Evolutionary conservation across 2,113 vertebrate species (phyloP).

Genomic region (Gasterosteus aculeatus): DNA sequence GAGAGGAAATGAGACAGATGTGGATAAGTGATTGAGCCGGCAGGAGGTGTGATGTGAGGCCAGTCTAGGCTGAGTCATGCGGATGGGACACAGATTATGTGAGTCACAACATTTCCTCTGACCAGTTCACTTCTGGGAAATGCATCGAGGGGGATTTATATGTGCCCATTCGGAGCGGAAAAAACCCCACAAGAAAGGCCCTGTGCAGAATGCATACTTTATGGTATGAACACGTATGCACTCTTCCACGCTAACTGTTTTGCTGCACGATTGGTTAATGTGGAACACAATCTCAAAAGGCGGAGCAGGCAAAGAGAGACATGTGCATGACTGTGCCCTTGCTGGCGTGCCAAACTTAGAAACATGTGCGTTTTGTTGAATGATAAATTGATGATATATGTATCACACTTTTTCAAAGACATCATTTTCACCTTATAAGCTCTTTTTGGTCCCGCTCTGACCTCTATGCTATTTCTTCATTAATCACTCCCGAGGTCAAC

Average conservation of each 20-base stretch:
- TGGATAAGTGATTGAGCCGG: constrained; percentile 72
- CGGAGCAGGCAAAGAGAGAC: constrained; percentile 22
- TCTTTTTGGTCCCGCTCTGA: constrained; percentile 43
- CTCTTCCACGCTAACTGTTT: constrained; percentile 36
- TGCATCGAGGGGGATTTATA: constrained; percentile 72
- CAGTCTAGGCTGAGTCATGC: constrained; percentile 75
- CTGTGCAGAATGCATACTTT: constrained; percentile 23
- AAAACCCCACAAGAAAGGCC: constrained; percentile 29
- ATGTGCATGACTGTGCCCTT: background rate
- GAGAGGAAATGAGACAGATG: constrained; percentile 76
- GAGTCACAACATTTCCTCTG: constrained; percentile 78
- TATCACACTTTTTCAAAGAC: constrained; percentile 50
- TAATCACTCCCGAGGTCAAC: constrained; percentile 66
- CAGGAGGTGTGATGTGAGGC: constrained; percentile 75
- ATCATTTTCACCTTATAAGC: constrained; percentile 43
- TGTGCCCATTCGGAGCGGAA: constrained; percentile 14
- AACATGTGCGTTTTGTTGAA: constrained; percentile 65
- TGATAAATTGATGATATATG: constrained; percentile 54
- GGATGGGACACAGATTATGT: constrained; percentile 72
- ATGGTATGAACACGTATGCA: constrained; percentile 26
- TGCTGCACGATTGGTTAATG: constrained; percentile 31
- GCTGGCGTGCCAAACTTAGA: constrained; percentile 8
- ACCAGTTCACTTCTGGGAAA: constrained; percentile 77
- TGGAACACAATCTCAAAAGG: constrained; percentile 36
- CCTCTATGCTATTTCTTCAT: constrained; percentile 57